Conservation (phyloP, 2,113 vertebrate genomes). For the Pardalotus punctatus region DNA sequence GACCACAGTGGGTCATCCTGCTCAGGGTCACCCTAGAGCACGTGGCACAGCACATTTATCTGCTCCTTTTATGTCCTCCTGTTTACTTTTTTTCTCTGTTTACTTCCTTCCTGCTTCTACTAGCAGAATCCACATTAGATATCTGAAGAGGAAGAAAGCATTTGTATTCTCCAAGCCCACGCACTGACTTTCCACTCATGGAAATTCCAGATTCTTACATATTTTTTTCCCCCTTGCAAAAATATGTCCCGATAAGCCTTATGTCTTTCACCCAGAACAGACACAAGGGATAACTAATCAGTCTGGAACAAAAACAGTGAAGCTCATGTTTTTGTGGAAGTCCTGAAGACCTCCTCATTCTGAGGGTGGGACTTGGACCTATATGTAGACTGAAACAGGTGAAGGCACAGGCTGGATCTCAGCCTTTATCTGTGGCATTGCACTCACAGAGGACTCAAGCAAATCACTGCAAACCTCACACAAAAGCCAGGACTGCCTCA, state of each 20-base stretch:
- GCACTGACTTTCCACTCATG: not conserved
- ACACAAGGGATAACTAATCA: not conserved
- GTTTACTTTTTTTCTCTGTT: conserved; percentile 4
- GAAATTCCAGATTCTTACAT: not conserved
- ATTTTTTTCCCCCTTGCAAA: not conserved
- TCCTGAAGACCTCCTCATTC: not conserved
- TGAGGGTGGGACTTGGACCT: not conserved
- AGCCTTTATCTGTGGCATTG: not conserved
- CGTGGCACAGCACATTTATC: not conserved
- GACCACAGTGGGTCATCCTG: not conserved
- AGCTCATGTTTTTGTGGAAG: not conserved
- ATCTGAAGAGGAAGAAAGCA: not conserved
- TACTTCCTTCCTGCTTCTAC: conserved; percentile 14
- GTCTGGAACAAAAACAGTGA: not conserved
- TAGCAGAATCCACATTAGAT: not conserved
- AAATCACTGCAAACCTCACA: not conserved
- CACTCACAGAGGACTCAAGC: not conserved
- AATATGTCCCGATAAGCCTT: not conserved
- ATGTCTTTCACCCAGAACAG: not conserved
- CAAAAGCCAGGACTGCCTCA: not conserved
- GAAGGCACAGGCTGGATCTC: not conserved
- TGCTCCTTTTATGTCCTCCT: not conserved
- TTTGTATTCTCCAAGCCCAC: not conserved
- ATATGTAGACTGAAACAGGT: not conserved
- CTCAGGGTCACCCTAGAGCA: not conserved